phyloP scores from a whole-genome alignment of 2,113 vertebrate species.

The Lates calcarifer region DNA sequence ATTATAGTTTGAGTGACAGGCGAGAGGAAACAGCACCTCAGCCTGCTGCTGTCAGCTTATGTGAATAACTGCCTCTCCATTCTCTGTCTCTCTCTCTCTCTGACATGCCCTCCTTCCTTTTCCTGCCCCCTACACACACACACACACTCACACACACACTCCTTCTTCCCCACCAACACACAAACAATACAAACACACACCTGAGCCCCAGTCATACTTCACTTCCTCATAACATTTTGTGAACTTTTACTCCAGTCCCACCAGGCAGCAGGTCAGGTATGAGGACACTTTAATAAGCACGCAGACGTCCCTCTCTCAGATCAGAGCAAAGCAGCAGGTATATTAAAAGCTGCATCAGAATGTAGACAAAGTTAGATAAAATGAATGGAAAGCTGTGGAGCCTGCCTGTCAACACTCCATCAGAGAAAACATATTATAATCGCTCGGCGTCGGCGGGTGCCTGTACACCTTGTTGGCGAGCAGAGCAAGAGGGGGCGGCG shows the following conservation, averaged over 20 bases:
- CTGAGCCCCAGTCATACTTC: not conserved
- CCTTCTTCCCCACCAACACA: slow-evolving; percentile 14
- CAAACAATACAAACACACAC: slow-evolving; percentile 25
- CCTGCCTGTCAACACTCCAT: slow-evolving; percentile 30
- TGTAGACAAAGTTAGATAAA: not conserved
- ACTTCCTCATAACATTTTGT: slow-evolving; percentile 7
- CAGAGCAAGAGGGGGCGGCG: slow-evolving; percentile 76
- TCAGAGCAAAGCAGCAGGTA: not conserved
- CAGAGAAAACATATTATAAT: slow-evolving; percentile 56
- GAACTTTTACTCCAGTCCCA: slow-evolving; percentile 23
- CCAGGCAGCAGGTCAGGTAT: not conserved
- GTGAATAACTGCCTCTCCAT: slow-evolving; percentile 74
- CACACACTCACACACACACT: slow-evolving; percentile 32
- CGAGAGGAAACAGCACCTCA: slow-evolving; percentile 75
- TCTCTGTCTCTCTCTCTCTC: slow-evolving; percentile 29
- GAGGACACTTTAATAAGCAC: slow-evolving; percentile 3
- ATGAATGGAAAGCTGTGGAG: slow-evolving; percentile 12
- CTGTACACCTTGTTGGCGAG: slow-evolving; percentile 68
- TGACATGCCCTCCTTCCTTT: slow-evolving; percentile 40
- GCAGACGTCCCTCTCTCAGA: not conserved
- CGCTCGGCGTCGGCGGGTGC: slow-evolving; percentile 19
- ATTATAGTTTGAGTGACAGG: slow-evolving; percentile 81
- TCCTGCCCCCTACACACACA: slow-evolving; percentile 11
- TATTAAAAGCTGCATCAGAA: slow-evolving; percentile 13
- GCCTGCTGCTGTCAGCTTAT: slow-evolving; percentile 80